Conservation (phyloP, 2,888 invertebrate genomes). For the Choristoneura rosaceana region DNA sequence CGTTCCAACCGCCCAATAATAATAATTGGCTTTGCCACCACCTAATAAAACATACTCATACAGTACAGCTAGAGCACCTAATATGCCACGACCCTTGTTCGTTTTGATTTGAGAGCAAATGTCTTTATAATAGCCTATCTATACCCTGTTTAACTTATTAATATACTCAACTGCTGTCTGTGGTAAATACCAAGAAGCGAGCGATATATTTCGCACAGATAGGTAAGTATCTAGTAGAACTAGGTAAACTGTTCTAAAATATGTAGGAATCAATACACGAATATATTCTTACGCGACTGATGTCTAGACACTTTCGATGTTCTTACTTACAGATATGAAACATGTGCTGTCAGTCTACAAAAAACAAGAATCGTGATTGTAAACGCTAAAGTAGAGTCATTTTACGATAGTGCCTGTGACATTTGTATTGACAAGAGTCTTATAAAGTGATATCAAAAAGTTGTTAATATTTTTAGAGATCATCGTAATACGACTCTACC, state of each 20-base stretch:
- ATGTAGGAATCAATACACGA: background rate
- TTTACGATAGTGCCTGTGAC: too few species aligned
- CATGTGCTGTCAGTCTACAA: background rate
- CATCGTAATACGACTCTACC: too few species aligned
- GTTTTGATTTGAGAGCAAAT: background rate
- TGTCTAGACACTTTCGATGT: background rate
- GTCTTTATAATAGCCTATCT: constrained; percentile 3
- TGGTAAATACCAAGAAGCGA: background rate
- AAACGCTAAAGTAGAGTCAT: background rate
- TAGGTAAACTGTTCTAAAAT: background rate
- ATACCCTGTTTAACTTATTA: constrained; percentile 3
- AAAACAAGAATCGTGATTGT: background rate
- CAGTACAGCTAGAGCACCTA: constrained; percentile 1
- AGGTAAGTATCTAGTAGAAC: background rate
- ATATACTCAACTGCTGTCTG: background rate
- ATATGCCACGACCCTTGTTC: background rate
- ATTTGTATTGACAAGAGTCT: too few species aligned
- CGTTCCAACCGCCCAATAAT: background rate
- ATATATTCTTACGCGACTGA: background rate
- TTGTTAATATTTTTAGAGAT: too few species aligned
- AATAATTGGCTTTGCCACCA: background rate
- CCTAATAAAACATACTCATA: background rate
- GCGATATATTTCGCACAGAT: constrained; percentile 6
- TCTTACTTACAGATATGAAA: background rate
- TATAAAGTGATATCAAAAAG: too few species aligned